Conservation (phyloP, 2,113 vertebrate genomes). For the Oryzias celebensis region DNA sequence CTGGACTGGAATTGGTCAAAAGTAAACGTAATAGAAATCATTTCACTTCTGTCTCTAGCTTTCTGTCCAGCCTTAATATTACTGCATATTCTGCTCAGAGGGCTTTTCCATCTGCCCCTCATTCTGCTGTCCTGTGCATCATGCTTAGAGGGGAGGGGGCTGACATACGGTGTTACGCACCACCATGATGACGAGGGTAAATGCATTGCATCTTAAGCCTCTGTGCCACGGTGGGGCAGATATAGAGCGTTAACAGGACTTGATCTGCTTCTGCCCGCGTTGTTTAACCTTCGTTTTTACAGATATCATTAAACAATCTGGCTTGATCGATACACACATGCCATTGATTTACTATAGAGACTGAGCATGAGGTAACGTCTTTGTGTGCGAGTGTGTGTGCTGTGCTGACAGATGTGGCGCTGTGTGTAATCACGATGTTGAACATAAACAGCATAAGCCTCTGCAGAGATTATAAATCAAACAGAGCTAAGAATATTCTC, state of each 20-base stretch:
- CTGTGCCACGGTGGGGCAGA: slow-evolving; percentile 36
- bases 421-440: slow-evolving; percentile 30
- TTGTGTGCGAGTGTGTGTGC: slow-evolving; percentile 13
- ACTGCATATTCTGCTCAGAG: slow-evolving; percentile 14
- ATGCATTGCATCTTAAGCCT: slow-evolving; percentile 42
- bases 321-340: slow-evolving; percentile 40
- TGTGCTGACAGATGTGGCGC: slow-evolving; percentile 36
- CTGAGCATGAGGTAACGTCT: slow-evolving; percentile 17
- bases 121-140: slow-evolving; percentile 5
- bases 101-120: slow-evolving; percentile 33
- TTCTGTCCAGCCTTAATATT: neutral
- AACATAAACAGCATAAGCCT: slow-evolving; percentile 48
- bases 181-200: slow-evolving; percentile 39
- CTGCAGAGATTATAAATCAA: slow-evolving; percentile 10
- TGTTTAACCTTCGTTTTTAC: slow-evolving; percentile 13
- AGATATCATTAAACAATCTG: slow-evolving; percentile 8
- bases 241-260: neutral
- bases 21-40: slow-evolving; percentile 13
- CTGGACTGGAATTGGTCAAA: too few species aligned
- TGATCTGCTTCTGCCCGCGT: neutral
- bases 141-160: slow-evolving; percentile 20
- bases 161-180: slow-evolving; percentile 14
- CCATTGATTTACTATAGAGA: slow-evolving; percentile 45
- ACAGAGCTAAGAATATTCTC: neutral
- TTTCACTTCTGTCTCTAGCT: slow-evolving; percentile 3